These are phyloP conservation scores for Ptilodon capucinus DNA, from an alignment of 2,888 invertebrate genomes.

Conservation along the genomic window DNA sequence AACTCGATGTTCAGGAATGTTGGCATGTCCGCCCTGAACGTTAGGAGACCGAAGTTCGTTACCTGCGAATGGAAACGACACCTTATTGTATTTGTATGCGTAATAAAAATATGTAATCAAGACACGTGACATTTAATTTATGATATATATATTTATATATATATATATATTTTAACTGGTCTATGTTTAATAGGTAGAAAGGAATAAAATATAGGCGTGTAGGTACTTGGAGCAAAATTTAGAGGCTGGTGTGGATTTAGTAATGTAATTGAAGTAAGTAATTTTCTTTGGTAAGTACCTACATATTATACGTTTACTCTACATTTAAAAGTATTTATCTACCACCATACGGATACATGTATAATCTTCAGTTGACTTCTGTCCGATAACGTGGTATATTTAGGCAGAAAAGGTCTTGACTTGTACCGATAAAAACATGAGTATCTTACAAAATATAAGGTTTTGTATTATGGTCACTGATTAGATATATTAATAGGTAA, in stretches of 20 bases:
- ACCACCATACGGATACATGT: background rate
- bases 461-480: too few species aligned
- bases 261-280: too few species aligned
- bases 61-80: constrained; percentile 83
- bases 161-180: too few species aligned
- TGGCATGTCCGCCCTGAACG: constrained; percentile 94
- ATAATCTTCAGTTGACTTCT: background rate
- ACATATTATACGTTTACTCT: background rate
- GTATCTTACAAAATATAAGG: constrained; percentile 12
- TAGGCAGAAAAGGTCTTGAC: constrained; percentile 52
- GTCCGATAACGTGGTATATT: constrained; percentile 24
- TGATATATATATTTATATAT: too few species aligned
- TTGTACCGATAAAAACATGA: constrained; percentile 48
- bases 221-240: too few species aligned
- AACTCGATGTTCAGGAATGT: constrained; percentile 94
- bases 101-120: too few species aligned
- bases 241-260: too few species aligned
- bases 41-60: constrained; percentile 94
- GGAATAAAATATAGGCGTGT: too few species aligned
- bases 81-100: too few species aligned
- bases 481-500: too few species aligned
- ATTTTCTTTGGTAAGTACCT: background rate
- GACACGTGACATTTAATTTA: too few species aligned
- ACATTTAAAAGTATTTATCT: background rate
- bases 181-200: too few species aligned